These are phyloP conservation scores for Plebejus anna DNA, from an alignment of 2,888 invertebrate species.

Conservation along the genomic window DNA sequence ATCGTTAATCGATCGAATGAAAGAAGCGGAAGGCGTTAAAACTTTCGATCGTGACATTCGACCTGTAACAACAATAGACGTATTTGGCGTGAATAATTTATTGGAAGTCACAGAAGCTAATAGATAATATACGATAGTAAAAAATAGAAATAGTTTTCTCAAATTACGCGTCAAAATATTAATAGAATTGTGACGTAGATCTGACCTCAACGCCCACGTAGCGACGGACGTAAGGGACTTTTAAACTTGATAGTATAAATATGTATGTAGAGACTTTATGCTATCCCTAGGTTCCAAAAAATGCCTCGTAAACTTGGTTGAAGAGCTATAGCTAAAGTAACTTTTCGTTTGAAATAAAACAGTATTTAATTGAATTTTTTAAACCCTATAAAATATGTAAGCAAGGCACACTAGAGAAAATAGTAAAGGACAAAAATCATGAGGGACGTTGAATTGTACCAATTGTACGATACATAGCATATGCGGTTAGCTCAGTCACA, in stretches of 20 bases:
- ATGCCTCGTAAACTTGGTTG: not conserved
- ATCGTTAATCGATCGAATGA: slow-evolving; percentile 12
- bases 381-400: too few relatives aligned
- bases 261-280: not conserved
- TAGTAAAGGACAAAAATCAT: too few relatives aligned
- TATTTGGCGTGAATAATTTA: slow-evolving; percentile 7
- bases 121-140: slow-evolving; percentile 33
- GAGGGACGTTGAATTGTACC: too few relatives aligned
- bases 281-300: not conserved
- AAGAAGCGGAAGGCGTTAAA: slow-evolving; percentile 17
- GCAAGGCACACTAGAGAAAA: too few relatives aligned
- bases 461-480: too few relatives aligned
- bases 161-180: not conserved
- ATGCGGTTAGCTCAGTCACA: too few relatives aligned
- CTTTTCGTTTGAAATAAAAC: not conserved
- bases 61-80: not conserved
- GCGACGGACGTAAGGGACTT: not conserved
- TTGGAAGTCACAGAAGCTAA: slow-evolving; percentile 21
- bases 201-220: not conserved
- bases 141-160: slow-evolving; percentile 7
- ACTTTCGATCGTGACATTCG: slow-evolving; percentile 19
- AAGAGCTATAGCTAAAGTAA: not conserved
- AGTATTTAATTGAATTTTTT: too few relatives aligned
- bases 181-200: slow-evolving; percentile 4
- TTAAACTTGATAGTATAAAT: not conserved